Evolutionary conservation across 2,888 invertebrate species (phyloP).

Genomic region (Ormyrus pomaceus): DNA sequence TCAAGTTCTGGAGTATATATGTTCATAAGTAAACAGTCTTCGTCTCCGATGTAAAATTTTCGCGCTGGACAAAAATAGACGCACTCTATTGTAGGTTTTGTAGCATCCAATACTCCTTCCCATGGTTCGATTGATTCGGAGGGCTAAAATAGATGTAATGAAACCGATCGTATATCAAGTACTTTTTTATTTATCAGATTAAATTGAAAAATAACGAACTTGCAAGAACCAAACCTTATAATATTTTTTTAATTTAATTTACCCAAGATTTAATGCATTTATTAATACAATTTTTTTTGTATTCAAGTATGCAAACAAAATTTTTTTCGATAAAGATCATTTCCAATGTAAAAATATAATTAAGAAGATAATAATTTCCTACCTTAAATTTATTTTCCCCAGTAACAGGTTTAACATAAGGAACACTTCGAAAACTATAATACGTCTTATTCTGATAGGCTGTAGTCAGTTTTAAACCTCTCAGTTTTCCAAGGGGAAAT

Average conservation of each 20-base stretch:
- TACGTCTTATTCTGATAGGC: conserved; percentile 61
- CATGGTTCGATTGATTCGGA: conserved; percentile 67
- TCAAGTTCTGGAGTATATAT: conserved; percentile 68
- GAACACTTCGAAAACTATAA: conserved; percentile 71
- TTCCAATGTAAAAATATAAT: background rate
- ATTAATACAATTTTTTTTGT: too few relatives aligned
- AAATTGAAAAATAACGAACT: too few relatives aligned
- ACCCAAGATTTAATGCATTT: too few relatives aligned
- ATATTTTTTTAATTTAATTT: too few relatives aligned
- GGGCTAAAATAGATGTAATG: conserved; percentile 29
- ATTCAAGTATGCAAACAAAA: too few relatives aligned
- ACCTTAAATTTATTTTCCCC: conserved; percentile 68
- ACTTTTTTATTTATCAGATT: too few relatives aligned
- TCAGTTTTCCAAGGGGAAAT: conserved; percentile 67
- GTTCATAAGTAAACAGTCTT: conserved; percentile 69
- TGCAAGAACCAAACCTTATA: too few relatives aligned
- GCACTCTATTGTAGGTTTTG: conserved; percentile 64
- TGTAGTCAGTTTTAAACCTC: conserved; percentile 66
- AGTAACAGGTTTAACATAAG: conserved; percentile 68
- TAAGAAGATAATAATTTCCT: conserved; percentile 32
- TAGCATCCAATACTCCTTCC: conserved; percentile 69
- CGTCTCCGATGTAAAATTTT: conserved; percentile 65
- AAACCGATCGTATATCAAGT: too few relatives aligned
- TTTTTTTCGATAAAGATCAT: background rate
- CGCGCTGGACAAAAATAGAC: conserved; percentile 66